Evolutionary conservation across 2,113 vertebrate genomes (phyloP), one percentile per base, ranked within the genome.

Genomic region (Numida meleagris): DNA sequence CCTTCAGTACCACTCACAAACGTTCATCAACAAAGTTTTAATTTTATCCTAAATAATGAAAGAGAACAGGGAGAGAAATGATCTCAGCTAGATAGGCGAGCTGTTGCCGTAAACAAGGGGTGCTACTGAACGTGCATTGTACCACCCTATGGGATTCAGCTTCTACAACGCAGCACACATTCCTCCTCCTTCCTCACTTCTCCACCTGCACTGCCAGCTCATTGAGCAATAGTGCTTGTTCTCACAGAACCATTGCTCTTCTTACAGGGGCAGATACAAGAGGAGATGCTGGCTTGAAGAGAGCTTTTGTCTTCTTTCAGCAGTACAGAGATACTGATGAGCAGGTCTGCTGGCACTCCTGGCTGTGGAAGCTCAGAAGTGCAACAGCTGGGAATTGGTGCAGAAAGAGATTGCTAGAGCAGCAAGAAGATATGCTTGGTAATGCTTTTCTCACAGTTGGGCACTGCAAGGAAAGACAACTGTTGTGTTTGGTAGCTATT

Each of bases 241-340:
- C 31, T 66, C 31, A 59, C 27, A 25, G 13, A 81, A 33, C 4
- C 76, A 86, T 65, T 38, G 36, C 29, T 89, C 2, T 71, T 72
- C 29, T 51, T 45, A 75, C 4, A 77, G 40, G 20, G 81, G 31
- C 7, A 18, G 61, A 79, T 61, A 92, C 31, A 66, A 74, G 50
- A 89, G 61, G 42, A 59, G 31, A 66, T 16, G 65, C 34, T 50
- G 33, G 55, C 29, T 57, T 61, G 77, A 68, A 78, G 36, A 85
- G 38, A 83, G 65, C 57, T 89, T 86, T 95, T 46, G 34, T 66
- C 48, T 73, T 79, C 59, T 83, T 89, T 89, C 76, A 76, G 67
- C 58, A 50, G n/a, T 61, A 85, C 19, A 72, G 59, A 92, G 59
- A 23, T 6, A 58, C 0, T 24, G 45, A 82, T 15, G 42, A 84